A percentile compares a stretch with the other conserved stretches of the same genome.
phyloP scores from a whole-genome alignment of 2,888 invertebrate genomes.

The Nomada hirtipes region DNA sequence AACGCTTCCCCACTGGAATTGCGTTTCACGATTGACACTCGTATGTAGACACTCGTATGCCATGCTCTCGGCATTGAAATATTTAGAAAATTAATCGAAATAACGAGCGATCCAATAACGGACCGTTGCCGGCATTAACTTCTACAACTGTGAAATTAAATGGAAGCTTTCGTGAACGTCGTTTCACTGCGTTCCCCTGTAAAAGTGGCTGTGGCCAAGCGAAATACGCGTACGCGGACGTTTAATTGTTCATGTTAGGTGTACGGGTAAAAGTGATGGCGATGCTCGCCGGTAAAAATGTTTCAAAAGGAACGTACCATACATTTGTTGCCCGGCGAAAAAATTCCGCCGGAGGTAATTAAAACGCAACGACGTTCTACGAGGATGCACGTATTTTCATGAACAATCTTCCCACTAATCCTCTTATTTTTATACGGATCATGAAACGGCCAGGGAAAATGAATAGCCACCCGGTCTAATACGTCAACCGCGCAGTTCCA shows the following conservation, averaged over 20 bases:
- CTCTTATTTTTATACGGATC: constrained; percentile 55
- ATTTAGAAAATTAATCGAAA: constrained; percentile 34
- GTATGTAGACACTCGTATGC: background rate
- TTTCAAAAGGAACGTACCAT: constrained; percentile 32
- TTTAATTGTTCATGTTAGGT: constrained; percentile 38
- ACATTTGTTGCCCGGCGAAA: constrained; percentile 36
- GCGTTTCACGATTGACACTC: background rate
- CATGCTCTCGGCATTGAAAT: background rate
- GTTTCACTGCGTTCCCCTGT: constrained; percentile 16
- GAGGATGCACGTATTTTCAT: constrained; percentile 51
- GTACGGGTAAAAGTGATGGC: constrained; percentile 7
- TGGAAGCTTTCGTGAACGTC: constrained; percentile 9
- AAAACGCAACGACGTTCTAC: constrained; percentile 37
- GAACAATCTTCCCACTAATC: constrained; percentile 42
- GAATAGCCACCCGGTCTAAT: constrained; percentile 29
- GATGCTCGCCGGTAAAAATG: constrained; percentile 2
- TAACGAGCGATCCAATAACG: constrained; percentile 5
- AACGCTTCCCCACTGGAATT: too few relatives aligned
- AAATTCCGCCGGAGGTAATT: constrained; percentile 47
- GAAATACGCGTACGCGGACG: constrained; percentile 15
- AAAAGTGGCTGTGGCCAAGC: background rate
- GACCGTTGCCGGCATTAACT: constrained; percentile 1
- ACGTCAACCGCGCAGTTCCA: constrained; percentile 48
- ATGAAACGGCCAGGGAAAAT: constrained; percentile 51
- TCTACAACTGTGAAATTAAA: constrained; percentile 30